Evolutionary conservation across 2,113 vertebrate species (phyloP).

Genomic region (Laterallus jamaicensis): DNA sequence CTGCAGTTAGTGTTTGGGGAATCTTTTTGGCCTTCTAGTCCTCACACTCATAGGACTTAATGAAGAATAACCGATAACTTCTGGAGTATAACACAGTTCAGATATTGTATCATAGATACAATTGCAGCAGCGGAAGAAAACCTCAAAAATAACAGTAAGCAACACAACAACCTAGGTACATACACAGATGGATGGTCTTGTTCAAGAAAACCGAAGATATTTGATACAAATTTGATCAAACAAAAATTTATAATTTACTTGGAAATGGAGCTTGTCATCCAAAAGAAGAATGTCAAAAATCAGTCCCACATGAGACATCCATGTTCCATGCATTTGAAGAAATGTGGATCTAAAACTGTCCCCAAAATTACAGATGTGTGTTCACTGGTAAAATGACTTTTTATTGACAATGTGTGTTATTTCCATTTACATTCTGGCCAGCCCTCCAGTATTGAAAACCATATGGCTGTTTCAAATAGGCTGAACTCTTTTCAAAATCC

Average conservation of each 20-base stretch:
- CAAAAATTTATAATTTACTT: not conserved
- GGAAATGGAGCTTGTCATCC: not conserved
- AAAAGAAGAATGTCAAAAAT: not conserved
- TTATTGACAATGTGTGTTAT: constrained; percentile 29
- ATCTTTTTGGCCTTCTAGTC: not conserved
- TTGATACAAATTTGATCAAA: not conserved
- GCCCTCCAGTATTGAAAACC: constrained; percentile 11
- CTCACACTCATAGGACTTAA: not conserved
- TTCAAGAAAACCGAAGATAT: fast-evolving
- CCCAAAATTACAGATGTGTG: not conserved
- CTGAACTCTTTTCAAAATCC: constrained; percentile 52
- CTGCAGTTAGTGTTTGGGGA: not conserved
- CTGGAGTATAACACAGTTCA: not conserved
- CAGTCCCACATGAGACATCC: not conserved
- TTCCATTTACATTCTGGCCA: constrained; percentile 14
- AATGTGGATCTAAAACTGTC: not conserved
- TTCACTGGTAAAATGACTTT: not conserved
- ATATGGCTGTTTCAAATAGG: constrained; percentile 34
- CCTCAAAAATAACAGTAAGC: not conserved
- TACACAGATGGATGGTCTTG: fast-evolving
- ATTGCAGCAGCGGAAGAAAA: not conserved
- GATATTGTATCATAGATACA: not conserved
- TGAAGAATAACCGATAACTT: not conserved
- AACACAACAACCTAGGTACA: not conserved
- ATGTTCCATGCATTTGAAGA: not conserved